These are phyloP conservation scores for Acanthornis magna DNA, from an alignment of 2,797 vertebrate species.

Conservation along the genomic window DNA sequence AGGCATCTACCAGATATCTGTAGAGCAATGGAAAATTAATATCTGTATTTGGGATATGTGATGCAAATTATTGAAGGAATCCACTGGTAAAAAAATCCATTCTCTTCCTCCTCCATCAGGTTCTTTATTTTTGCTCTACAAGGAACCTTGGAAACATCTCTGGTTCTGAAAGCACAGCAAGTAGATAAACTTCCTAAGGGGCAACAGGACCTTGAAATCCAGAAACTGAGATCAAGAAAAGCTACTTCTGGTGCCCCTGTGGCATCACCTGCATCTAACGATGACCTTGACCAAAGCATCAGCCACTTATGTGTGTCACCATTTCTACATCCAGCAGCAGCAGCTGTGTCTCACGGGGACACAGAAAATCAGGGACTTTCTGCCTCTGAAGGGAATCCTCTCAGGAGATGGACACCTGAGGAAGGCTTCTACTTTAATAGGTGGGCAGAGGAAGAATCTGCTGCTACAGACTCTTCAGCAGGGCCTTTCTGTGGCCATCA, in stretches of 20 bases:
- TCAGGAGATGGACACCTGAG: background rate
- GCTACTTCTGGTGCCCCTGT: background rate
- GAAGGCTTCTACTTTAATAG: slow-evolving; percentile 17
- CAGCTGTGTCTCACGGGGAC: background rate
- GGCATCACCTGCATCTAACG: background rate
- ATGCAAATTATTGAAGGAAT: background rate
- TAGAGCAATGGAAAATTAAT: background rate
- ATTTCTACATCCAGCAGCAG: background rate
- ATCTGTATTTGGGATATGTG: background rate
- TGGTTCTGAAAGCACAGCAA: slow-evolving; percentile 80
- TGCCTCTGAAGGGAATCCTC: background rate
- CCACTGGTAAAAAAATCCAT: background rate
- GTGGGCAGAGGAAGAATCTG: slow-evolving; percentile 4
- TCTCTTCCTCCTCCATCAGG: slow-evolving; percentile 71
- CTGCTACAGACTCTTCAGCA: background rate
- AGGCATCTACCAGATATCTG: background rate
- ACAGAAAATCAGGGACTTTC: background rate
- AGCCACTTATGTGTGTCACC: background rate
- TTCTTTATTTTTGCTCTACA: slow-evolving; percentile 82
- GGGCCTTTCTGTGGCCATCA: background rate
- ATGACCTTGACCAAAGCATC: background rate
- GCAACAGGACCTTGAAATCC: slow-evolving; percentile 76
- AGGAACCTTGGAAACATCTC: slow-evolving; percentile 81
- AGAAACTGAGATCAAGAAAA: slow-evolving; percentile 76
- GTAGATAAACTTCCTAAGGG: slow-evolving; percentile 80